A percentile compares a stretch with the other conserved stretches of the same genome.
phyloP scores from a whole-genome alignment of 1,140 invertebrate genomes.

The Harlomillsia oculata region DNA sequence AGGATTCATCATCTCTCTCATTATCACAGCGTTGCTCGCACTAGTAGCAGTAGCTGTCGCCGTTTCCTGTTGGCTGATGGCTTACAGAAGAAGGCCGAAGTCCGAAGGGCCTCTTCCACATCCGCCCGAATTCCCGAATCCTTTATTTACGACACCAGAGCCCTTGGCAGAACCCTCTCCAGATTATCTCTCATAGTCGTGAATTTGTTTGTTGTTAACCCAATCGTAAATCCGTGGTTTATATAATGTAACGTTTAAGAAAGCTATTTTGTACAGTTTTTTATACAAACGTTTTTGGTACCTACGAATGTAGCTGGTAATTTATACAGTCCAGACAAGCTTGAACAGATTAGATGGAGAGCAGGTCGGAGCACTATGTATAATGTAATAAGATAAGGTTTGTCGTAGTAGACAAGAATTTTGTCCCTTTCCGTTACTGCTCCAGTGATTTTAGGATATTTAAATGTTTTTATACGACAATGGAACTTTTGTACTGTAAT shows the following conservation, averaged over 20 bases:
- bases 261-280: slow-evolving; percentile 3
- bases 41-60: slow-evolving; percentile 85
- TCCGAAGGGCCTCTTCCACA: slow-evolving; percentile 79
- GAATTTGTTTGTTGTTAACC: slow-evolving; percentile 4
- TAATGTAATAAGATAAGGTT: background rate
- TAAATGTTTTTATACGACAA: slow-evolving; percentile 11
- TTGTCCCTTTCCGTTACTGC: background rate
- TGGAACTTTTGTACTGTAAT: slow-evolving; percentile 3
- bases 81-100: slow-evolving; percentile 74
- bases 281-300: background rate
- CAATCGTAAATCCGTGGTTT: slow-evolving; percentile 5
- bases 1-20: slow-evolving; percentile 80
- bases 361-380: background rate
- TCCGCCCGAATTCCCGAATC: slow-evolving; percentile 88
- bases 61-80: slow-evolving; percentile 89
- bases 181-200: slow-evolving; percentile 52
- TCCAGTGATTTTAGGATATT: slow-evolving; percentile 7
- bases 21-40: slow-evolving; percentile 80
- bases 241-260: slow-evolving; percentile 6
- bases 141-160: slow-evolving; percentile 68
- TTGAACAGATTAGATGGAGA: slow-evolving; percentile 11
- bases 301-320: background rate
- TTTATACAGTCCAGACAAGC: slow-evolving; percentile 1
- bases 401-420: background rate
- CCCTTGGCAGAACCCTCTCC: slow-evolving; percentile 66